These are phyloP conservation scores for Miltochrista miniata DNA, from an alignment of 2,888 invertebrate genomes.

Conservation along the genomic window DNA sequence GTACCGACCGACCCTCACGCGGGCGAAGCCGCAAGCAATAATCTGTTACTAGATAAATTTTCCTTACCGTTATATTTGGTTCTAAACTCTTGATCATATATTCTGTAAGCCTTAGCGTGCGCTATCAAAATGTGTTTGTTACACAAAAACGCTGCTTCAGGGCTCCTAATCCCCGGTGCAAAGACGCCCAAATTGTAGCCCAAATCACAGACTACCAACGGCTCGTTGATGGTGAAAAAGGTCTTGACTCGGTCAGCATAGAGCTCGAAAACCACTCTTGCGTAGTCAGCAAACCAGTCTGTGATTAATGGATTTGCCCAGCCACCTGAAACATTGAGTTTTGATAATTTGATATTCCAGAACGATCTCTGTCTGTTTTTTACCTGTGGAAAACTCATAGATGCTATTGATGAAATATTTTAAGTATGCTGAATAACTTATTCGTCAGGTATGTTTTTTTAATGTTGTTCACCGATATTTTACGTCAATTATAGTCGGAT, in stretches of 20 bases:
- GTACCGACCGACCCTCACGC: no score
- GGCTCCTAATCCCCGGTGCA: constrained; percentile 16
- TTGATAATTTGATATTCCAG: no score
- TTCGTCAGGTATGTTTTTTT: no score
- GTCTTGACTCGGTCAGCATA: constrained; percentile 18
- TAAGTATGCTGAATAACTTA: no score
- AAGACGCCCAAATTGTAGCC: neutral
- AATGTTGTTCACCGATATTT: no score
- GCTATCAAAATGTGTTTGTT: constrained; percentile 85
- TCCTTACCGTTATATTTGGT: constrained; percentile 31
- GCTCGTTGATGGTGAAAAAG: constrained; percentile 28
- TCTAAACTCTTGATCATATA: constrained; percentile 78
- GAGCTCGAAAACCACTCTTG: neutral
- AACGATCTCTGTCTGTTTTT: no score
- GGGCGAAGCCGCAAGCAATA: no score
- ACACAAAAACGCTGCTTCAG: constrained; percentile 25
- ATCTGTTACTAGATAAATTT: no score
- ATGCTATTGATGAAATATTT: no score
- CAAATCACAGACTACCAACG: constrained; percentile 9
- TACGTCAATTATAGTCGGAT: no score
- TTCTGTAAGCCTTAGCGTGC: constrained; percentile 83
- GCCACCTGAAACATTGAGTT: constrained; percentile 5
- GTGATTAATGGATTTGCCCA: constrained; percentile 10
- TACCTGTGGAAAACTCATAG: no score
- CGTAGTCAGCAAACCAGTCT: constrained; percentile 9